Evolutionary conservation across 2,113 vertebrate genomes (phyloP), one percentile per base, ranked within the genome.

Genomic region (Ceyx margarethae): DNA sequence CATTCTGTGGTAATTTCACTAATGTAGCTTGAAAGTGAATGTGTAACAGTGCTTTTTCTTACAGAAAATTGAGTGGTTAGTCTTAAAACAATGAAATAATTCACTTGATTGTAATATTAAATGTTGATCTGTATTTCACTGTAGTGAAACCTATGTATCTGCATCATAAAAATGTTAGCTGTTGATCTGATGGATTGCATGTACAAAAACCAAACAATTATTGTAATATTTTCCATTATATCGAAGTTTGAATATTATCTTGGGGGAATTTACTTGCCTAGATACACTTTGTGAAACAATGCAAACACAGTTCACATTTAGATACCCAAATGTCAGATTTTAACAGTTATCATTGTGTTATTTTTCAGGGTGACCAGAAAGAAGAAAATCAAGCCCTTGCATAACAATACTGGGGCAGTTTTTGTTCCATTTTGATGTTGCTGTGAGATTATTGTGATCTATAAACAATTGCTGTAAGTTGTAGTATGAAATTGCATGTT

Each of bases 321-420:
- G 22, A 6, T 82, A 31, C 35, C 76, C 60, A 29, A 53, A 25
- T 74, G 29, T 48, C 79, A 31, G 8, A 8, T 56, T 46, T 6
- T 94, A 91, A 94, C 71, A 84, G 5, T 80, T 62, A 4, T 20
- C 64, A 26, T 48, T 92, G 50, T 91, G 48, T 96, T 95, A 45
- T 64, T 89, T 96, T 95, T 40, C 91, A 96, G 95, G 89, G 60
- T 17, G 68, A 85, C 40, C 81, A 67, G 35, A 35, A 48, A 76
- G 95, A 96, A 91, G 94, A 89, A 87, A 92, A 56, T 72, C 20
- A 45, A 87, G 60, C 54, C 54, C 50, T 87, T 74, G n/a, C 7
- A 5, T 91, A 77, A 89, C n/a, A 46, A 6, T 50, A 42, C 17
- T 17, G 21, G 28, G 72, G 10, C 53, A 23, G 13, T 16, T 66